These are phyloP conservation scores for Hemiscyllium ocellatum DNA, from an alignment of 2,113 vertebrate genomes.

Conservation along the genomic window DNA sequence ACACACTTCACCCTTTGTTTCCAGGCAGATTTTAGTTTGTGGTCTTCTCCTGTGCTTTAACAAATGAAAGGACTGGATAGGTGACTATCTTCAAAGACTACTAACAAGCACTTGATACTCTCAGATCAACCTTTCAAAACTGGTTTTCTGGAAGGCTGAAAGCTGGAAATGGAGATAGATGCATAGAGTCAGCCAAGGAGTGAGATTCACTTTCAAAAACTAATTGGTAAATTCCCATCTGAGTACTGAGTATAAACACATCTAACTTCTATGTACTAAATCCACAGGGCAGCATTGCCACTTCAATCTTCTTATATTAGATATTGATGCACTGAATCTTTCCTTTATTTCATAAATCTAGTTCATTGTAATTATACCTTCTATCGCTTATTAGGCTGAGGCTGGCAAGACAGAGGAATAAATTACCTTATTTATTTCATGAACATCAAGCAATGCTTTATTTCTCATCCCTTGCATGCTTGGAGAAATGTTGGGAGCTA, in stretches of 20 bases:
- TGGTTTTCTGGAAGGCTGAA: neutral
- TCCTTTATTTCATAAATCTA: neutral
- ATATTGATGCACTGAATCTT: neutral
- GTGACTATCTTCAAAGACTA: neutral
- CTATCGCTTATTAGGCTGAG: neutral
- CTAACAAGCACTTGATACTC: neutral
- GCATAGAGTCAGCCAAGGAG: neutral
- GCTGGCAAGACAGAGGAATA: neutral
- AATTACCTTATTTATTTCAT: neutral
- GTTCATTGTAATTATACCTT: neutral
- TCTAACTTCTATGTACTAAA: neutral
- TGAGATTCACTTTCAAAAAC: constrained; percentile 9
- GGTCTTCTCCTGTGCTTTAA: neutral
- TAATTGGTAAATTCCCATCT: constrained; percentile 11
- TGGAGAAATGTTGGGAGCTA: neutral
- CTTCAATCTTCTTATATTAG: constrained; percentile 13
- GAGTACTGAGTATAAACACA: neutral
- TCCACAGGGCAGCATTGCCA: too few species aligned
- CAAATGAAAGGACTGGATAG: neutral
- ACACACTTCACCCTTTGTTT: neutral
- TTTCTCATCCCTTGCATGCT: neutral
- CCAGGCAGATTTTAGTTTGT: neutral
- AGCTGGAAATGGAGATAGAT: neutral
- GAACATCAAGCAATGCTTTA: neutral
- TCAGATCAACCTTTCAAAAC: neutral